Evolutionary conservation across 2,888 invertebrate species (phyloP).

Genomic region (Perdita meconis): DNA sequence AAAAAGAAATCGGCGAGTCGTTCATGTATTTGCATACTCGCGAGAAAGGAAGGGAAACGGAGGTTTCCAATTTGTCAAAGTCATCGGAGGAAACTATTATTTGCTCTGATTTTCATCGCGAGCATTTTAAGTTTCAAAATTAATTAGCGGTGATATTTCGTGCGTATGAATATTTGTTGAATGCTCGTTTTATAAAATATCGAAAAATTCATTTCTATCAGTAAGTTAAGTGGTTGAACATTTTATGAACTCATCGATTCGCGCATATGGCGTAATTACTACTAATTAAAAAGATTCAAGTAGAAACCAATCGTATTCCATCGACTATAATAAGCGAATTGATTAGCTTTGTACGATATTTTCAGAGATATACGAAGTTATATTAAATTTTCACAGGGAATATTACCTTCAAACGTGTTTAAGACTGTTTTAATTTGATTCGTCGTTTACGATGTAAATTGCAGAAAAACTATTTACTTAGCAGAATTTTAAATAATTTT

Average conservation of each 20-base stretch:
- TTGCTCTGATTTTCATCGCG: neutral
- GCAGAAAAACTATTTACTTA: too few relatives aligned
- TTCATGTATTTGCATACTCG: neutral
- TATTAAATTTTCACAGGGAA: too few relatives aligned
- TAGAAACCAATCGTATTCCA: too few relatives aligned
- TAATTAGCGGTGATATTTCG: neutral
- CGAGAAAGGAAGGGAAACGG: neutral
- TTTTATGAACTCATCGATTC: too few relatives aligned
- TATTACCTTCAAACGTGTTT: too few relatives aligned
- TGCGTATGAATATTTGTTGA: neutral
- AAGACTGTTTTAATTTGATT: too few relatives aligned
- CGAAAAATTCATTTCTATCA: neutral
- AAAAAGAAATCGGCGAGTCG: neutral
- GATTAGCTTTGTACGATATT: too few relatives aligned
- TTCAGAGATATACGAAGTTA: too few relatives aligned
- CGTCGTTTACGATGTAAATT: too few relatives aligned
- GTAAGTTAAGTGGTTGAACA: neutral
- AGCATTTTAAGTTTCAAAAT: neutral
- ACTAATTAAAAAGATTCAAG: too few relatives aligned
- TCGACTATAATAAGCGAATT: too few relatives aligned
- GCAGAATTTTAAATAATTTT: neutral
- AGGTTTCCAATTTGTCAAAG: neutral
- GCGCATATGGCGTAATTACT: too few relatives aligned
- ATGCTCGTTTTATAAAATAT: neutral
- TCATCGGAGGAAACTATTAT: neutral